phyloP scores from a whole-genome alignment of 2,113 vertebrate genomes.

The Osmerus mordax region DNA sequence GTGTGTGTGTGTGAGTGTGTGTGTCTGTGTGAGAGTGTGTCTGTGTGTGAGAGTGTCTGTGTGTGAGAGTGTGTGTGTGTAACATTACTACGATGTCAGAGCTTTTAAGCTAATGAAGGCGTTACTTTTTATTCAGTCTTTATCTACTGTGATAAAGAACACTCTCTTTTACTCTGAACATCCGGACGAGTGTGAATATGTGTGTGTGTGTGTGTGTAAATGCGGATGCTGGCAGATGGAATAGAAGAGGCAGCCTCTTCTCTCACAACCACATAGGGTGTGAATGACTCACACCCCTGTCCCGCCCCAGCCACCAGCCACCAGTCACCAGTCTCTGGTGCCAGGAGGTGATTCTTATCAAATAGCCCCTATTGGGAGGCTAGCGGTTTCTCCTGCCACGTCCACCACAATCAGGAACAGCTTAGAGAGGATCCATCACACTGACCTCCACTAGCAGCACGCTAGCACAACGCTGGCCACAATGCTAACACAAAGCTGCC shows the following conservation, averaged over 20 bases:
- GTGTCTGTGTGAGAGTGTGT: background rate
- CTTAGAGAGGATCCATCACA: slow-evolving; percentile 59
- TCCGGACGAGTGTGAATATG: background rate
- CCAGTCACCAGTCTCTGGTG: too few species aligned
- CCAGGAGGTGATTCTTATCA: too few species aligned
- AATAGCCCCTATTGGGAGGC: slow-evolving; percentile 25
- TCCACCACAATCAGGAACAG: slow-evolving; percentile 40
- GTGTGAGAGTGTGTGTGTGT: background rate
- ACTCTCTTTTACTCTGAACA: slow-evolving; percentile 9
- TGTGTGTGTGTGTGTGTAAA: background rate
- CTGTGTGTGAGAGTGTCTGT: background rate
- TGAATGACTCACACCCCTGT: too few species aligned
- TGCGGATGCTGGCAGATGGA: background rate
- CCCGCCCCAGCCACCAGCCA: too few species aligned
- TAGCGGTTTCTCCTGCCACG: slow-evolving; percentile 36
- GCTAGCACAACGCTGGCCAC: too few species aligned
- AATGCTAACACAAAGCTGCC: too few species aligned
- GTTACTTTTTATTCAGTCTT: slow-evolving; percentile 32
- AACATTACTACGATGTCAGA: slow-evolving; percentile 17
- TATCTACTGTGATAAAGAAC: slow-evolving; percentile 35
- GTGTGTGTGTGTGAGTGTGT: background rate
- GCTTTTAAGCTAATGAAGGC: slow-evolving; percentile 41
- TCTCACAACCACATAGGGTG: too few species aligned
- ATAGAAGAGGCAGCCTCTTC: too few species aligned
- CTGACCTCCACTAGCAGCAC: slow-evolving; percentile 34